A percentile compares a stretch with the other conserved stretches of the same genome.
Evolutionary conservation across 2,797 vertebrate genomes (phyloP).

Genomic region (Etheostoma nigrum): DNA sequence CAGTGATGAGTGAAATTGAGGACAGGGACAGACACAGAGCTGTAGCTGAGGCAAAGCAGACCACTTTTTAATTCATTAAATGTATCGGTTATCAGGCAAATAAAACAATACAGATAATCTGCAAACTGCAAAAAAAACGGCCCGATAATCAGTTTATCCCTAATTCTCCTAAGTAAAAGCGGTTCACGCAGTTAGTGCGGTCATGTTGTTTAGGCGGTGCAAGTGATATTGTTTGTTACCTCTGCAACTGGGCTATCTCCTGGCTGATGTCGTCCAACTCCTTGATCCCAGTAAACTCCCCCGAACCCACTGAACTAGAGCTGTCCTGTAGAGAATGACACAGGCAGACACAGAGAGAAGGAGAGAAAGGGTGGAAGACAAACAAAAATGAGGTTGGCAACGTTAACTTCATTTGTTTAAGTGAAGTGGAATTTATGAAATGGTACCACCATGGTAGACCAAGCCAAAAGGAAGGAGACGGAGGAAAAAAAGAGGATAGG

Average conservation of each 20-base stretch:
- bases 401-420: background rate
- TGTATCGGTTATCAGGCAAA: too few relatives aligned
- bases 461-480: slow-evolving; percentile 40
- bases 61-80: too few relatives aligned
- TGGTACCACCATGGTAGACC: slow-evolving; percentile 27
- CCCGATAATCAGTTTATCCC: too few relatives aligned
- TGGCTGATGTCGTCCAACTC: slow-evolving; percentile 97
- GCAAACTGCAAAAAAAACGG: too few relatives aligned
- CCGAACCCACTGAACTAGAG: slow-evolving; percentile 92
- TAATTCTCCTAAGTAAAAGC: background rate
- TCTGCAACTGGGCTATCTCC: slow-evolving; percentile 95
- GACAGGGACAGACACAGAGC: too few relatives aligned
- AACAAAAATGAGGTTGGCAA: slow-evolving; percentile 27
- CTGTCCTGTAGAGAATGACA: slow-evolving; percentile 87
- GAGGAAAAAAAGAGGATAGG: slow-evolving; percentile 41
- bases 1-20: too few relatives aligned
- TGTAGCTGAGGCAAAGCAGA: too few relatives aligned
- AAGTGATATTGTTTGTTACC: slow-evolving; percentile 78
- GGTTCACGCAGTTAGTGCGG: background rate
- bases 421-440: slow-evolving; percentile 35
- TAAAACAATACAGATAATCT: too few relatives aligned
- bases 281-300: slow-evolving; percentile 97
- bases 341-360: background rate
- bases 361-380: background rate
- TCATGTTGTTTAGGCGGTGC: background rate